These are phyloP conservation scores for Cloeon dipterum DNA, from an alignment of 2,888 invertebrate genomes.

Conservation along the genomic window DNA sequence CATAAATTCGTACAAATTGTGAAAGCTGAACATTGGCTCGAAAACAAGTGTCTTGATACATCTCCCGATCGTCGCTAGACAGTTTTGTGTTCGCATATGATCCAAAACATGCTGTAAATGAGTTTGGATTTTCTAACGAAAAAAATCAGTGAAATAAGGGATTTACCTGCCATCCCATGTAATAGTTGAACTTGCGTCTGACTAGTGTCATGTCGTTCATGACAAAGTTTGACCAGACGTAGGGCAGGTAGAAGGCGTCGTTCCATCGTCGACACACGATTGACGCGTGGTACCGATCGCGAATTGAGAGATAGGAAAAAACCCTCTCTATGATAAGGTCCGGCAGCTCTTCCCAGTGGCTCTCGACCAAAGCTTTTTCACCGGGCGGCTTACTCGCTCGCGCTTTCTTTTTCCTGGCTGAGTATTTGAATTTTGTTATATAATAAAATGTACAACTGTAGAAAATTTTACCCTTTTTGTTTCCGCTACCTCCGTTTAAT, in stretches of 20 bases:
- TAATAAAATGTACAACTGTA: too few relatives aligned
- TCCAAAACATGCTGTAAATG: slow-evolving; percentile 42
- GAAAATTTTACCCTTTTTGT: too few relatives aligned
- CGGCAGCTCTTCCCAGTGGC: slow-evolving; percentile 41
- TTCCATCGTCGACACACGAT: slow-evolving; percentile 42
- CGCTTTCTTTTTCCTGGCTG: too few relatives aligned
- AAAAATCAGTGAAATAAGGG: neutral
- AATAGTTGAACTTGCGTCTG: slow-evolving; percentile 51
- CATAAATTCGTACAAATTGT: slow-evolving; percentile 66
- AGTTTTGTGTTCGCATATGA: slow-evolving; percentile 45
- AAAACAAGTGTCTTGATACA: slow-evolving; percentile 41
- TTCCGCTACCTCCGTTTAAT: too few relatives aligned
- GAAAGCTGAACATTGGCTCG: slow-evolving; percentile 50
- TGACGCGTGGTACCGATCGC: slow-evolving; percentile 50
- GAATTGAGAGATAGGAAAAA: slow-evolving; percentile 38
- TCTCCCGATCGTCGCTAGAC: slow-evolving; percentile 40
- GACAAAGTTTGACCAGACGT: slow-evolving; percentile 50
- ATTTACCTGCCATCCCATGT: slow-evolving; percentile 50
- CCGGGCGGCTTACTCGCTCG: too few relatives aligned
- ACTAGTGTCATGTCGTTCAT: slow-evolving; percentile 50
- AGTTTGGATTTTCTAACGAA: neutral
- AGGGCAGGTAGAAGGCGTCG: slow-evolving; percentile 42
- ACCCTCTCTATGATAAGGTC: slow-evolving; percentile 49
- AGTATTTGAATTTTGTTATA: too few relatives aligned
- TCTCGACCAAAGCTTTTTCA: slow-evolving; percentile 21